phyloP scores from a whole-genome alignment of 2,888 invertebrate species.

The Argyresthia albistria region DNA sequence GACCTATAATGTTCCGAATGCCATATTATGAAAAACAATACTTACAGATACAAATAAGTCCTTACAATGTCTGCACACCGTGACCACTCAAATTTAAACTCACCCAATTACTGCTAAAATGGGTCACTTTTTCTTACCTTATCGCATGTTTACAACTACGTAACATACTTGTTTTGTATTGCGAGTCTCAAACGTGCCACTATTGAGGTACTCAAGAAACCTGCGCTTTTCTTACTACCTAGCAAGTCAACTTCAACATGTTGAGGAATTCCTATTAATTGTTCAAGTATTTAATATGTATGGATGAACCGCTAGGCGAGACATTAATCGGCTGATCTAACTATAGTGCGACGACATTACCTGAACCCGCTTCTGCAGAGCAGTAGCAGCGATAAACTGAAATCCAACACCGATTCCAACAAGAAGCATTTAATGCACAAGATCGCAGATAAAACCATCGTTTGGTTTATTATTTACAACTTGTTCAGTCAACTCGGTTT shows the following conservation, averaged over 20 bases:
- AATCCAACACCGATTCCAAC: conserved; percentile 56
- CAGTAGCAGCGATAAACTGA: conserved; percentile 45
- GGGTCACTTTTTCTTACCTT: too few relatives aligned
- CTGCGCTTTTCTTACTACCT: too few relatives aligned
- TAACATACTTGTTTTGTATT: too few relatives aligned
- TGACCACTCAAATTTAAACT: too few relatives aligned
- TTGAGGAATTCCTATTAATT: conserved; percentile 1
- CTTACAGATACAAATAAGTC: too few relatives aligned
- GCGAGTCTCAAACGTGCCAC: too few relatives aligned
- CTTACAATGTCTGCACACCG: too few relatives aligned
- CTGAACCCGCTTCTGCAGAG: conserved; percentile 31
- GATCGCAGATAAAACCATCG: conserved; percentile 52
- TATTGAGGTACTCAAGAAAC: too few relatives aligned
- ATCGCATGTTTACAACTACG: too few relatives aligned
- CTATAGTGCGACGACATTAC: conserved; percentile 15
- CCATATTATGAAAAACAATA: too few relatives aligned
- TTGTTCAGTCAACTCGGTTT: conserved; percentile 14
- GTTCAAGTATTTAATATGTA: neutral
- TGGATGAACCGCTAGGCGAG: neutral
- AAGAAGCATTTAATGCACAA: conserved; percentile 46
- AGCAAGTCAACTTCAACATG: neutral
- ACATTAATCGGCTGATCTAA: conserved; percentile 19
- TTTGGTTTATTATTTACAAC: conserved; percentile 57
- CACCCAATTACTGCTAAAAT: too few relatives aligned
- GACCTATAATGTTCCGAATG: too few relatives aligned